phyloP scores from a whole-genome alignment of 2,113 vertebrate genomes.

The Colinus virginianus region DNA sequence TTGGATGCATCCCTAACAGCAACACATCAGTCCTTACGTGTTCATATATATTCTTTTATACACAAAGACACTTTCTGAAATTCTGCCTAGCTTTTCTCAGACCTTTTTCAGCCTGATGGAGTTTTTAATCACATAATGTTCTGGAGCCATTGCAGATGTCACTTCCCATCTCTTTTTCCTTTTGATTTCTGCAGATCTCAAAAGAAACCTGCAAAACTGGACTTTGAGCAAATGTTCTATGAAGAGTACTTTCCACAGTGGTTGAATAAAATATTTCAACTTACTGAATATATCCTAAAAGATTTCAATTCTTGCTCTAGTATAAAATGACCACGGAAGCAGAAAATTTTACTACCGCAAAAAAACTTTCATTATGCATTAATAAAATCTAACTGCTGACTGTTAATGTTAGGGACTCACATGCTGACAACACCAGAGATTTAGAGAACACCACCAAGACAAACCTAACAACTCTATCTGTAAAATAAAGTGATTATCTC shows the following conservation, averaged over 20 bases:
- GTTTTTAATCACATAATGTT: background rate
- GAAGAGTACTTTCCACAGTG: slow-evolving; percentile 3
- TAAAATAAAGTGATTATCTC: background rate
- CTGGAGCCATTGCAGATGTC: background rate
- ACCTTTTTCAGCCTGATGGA: background rate
- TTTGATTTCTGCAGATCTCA: slow-evolving; percentile 15
- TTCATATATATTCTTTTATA: background rate
- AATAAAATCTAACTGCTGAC: background rate
- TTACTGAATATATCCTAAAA: background rate
- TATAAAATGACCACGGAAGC: slow-evolving; percentile 17
- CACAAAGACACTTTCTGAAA: background rate
- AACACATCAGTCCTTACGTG: background rate
- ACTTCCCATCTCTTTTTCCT: slow-evolving; percentile 41
- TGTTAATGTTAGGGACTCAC: background rate
- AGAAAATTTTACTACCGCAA: background rate
- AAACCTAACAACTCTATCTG: background rate
- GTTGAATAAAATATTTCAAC: slow-evolving; percentile 12
- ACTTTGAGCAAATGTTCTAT: slow-evolving; percentile 48
- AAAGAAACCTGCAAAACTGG: slow-evolving; percentile 50
- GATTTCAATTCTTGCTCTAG: background rate
- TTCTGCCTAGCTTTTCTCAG: background rate
- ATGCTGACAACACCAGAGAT: background rate
- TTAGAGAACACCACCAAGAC: background rate
- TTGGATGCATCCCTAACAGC: background rate
- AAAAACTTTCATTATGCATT: slow-evolving; percentile 22